These are phyloP conservation scores for Patagioenas fasciata DNA, from an alignment of 2,113 vertebrate species.

Conservation along the genomic window DNA sequence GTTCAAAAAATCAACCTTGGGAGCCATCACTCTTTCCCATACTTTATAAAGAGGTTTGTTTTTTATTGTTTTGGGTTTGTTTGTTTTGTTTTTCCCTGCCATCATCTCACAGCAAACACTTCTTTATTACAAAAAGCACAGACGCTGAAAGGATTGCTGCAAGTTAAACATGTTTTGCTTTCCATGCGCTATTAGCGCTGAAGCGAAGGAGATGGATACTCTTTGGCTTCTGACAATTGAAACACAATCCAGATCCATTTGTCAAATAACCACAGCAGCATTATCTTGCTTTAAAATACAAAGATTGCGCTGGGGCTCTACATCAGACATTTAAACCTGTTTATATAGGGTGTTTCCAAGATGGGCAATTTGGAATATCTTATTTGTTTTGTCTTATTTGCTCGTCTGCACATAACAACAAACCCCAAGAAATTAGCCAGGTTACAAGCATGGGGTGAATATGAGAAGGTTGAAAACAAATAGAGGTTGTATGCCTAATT, in stretches of 20 bases:
- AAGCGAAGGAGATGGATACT: neutral
- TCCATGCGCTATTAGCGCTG: neutral
- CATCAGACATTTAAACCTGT: neutral
- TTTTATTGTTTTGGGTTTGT: no score
- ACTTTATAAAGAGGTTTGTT: neutral
- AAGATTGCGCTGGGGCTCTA: neutral
- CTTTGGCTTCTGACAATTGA: neutral
- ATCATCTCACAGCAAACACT: neutral
- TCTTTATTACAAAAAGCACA: neutral
- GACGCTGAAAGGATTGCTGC: neutral
- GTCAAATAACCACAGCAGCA: neutral
- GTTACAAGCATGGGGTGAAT: neutral
- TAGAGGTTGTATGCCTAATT: neutral
- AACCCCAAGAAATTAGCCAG: neutral
- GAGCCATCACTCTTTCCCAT: neutral
- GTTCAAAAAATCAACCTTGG: neutral
- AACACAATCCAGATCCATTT: neutral
- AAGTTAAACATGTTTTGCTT: neutral
- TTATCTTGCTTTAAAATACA: neutral
- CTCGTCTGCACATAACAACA: neutral
- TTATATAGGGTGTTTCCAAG: neutral
- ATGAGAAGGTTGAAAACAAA: neutral
- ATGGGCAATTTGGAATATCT: neutral
- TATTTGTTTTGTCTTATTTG: neutral
- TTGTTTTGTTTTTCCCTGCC: neutral